Conservation (phyloP, 2,113 vertebrate species). For the Trachemys scripta region DNA sequence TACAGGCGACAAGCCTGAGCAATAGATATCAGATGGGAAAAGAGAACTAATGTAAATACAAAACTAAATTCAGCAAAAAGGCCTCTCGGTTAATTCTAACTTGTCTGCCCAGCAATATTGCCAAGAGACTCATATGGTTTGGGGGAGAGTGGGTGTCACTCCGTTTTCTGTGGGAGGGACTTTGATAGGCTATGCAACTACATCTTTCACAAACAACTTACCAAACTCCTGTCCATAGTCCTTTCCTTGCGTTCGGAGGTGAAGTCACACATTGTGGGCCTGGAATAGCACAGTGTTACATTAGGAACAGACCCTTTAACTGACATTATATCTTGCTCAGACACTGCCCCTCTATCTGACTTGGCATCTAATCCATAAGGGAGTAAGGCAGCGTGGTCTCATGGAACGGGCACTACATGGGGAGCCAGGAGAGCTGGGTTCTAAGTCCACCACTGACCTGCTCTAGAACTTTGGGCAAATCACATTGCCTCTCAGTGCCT, state of each 20-base stretch:
- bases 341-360: not conserved
- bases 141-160: too few species aligned
- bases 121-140: not conserved
- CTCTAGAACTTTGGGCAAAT: not conserved
- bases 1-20: not conserved
- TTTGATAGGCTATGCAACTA: not conserved
- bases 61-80: not conserved
- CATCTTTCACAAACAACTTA: not conserved
- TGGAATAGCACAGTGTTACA: not conserved
- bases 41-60: not conserved
- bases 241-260: not conserved
- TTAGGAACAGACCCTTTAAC: not conserved
- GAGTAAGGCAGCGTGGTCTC: not conserved
- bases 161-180: not conserved
- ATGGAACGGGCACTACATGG: accelerated
- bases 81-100: not conserved
- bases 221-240: not conserved
- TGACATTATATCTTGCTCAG: not conserved
- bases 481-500: not conserved
- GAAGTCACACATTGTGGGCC: not conserved
- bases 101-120: not conserved
- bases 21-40: not conserved
- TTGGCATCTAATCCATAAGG: accelerated
- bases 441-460: accelerated
- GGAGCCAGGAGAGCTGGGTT: too few species aligned